phyloP scores from a whole-genome alignment of 2,797 vertebrate species.

The Myoxocephalus aenaeus region DNA sequence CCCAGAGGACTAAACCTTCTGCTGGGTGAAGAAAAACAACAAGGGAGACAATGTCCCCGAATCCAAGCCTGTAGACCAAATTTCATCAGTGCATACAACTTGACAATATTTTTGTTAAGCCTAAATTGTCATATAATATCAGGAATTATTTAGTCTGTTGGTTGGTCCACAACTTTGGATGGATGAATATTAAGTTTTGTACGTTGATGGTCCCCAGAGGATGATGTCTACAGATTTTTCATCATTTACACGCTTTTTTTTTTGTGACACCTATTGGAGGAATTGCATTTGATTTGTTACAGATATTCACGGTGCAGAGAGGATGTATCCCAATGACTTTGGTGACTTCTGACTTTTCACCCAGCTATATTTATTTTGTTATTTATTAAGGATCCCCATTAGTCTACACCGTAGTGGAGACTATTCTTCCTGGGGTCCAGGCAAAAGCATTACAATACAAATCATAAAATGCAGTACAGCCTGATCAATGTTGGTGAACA shows the following conservation, averaged over 20 bases:
- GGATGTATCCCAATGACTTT: not conserved
- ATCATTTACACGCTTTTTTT: not conserved
- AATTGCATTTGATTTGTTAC: not conserved
- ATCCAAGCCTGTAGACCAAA: slow-evolving; percentile 3
- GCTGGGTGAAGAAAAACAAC: slow-evolving; percentile 50
- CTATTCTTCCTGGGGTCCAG: too few species aligned
- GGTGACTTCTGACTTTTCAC: not conserved
- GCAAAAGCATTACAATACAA: too few species aligned
- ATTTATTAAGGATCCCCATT: too few species aligned
- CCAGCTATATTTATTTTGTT: too few species aligned
- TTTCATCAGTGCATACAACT: slow-evolving; percentile 4
- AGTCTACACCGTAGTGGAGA: too few species aligned
- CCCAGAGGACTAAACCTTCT: slow-evolving; percentile 56
- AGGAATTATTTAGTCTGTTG: not conserved
- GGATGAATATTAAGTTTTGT: not conserved
- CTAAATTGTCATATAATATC: slow-evolving; percentile 6
- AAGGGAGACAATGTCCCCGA: slow-evolving; percentile 17
- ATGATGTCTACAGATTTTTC: not conserved
- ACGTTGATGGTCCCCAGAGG: too few species aligned
- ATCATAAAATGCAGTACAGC: too few species aligned
- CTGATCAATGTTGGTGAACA: too few species aligned
- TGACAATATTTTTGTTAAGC: slow-evolving; percentile 8
- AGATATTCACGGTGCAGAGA: not conserved
- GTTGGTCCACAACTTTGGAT: not conserved
- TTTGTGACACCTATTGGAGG: not conserved